Evolutionary conservation across 2,113 vertebrate species (phyloP), one percentile per base, ranked within the genome.

Genomic region (Callocephalon fimbriatum): DNA sequence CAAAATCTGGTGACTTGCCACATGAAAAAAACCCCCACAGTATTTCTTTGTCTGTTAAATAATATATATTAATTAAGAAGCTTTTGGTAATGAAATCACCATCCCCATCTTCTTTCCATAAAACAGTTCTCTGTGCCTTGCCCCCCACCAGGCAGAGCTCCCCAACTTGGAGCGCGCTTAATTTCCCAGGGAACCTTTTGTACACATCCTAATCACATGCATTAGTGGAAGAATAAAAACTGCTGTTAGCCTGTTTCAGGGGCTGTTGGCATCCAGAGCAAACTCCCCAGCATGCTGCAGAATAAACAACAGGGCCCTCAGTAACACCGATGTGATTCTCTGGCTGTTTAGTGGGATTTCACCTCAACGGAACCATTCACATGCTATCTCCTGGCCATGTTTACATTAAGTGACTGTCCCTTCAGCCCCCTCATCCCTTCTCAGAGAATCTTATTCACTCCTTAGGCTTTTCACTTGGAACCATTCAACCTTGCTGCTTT

Each of bases 401-500:
- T 35, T 94, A 50, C 83, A 37, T 82, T 83, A 74, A 68, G 81
- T 44, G 73, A 90, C 50, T 79, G 80, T 68, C 70, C 81, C 65
- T 91, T 21, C 48, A 61, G 73, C 37, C 79, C 70, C 67, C n/a
- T 91, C 32, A 2, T 27, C 70, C 48, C 48, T 85, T 70, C 87
- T 91, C 86, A 86, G 90, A 90, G 82, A 58, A 37, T 81, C 93
- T 47, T 51, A 93, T 75, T 95, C 78, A 27, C 92, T 92, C 15
- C 3, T 90, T 96, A 61, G 58, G 48, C 82, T 97, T 97, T 97
- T 96, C 93, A 94, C 96, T 97, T 42, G 27, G 95, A 97, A 94
- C 95, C 95, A 95, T 97, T 97, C 97, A 96, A 88, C 94, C 93
- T 92, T 72, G 88, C 84, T 91, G 94, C 97, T 93, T 71, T 65